These are phyloP conservation scores for Syndactyla subalaris DNA, from an alignment of 2,797 vertebrate species.

Conservation along the genomic window DNA sequence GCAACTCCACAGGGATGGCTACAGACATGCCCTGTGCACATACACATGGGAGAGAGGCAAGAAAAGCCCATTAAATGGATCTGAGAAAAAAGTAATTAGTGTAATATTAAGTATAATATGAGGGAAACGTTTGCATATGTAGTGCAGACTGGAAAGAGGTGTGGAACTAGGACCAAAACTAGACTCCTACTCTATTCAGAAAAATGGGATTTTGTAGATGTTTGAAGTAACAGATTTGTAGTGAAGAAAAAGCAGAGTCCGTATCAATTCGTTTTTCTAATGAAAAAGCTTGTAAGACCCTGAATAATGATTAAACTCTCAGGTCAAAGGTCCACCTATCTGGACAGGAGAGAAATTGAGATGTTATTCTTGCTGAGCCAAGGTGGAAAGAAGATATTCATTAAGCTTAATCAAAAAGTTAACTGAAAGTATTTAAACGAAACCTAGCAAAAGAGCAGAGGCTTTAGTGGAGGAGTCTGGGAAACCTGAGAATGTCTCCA, in stretches of 20 bases:
- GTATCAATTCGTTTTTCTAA: neutral
- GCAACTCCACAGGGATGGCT: neutral
- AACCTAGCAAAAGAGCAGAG: neutral
- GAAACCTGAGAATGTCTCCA: neutral
- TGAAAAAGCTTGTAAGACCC: neutral
- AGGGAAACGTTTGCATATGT: neutral
- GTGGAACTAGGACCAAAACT: neutral
- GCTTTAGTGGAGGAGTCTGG: neutral
- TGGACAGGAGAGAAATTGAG: slow-evolving; percentile 8
- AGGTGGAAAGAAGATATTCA: slow-evolving; percentile 23
- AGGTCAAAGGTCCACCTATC: neutral
- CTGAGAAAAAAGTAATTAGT: neutral
- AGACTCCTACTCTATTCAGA: neutral
- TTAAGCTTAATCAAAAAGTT: slow-evolving; percentile 15
- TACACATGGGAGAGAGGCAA: neutral
- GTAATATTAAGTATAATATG: neutral
- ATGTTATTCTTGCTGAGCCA: slow-evolving; percentile 13
- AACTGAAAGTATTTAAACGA: slow-evolving; percentile 12
- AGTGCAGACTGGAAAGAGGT: neutral
- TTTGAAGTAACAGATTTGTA: slow-evolving; percentile 8
- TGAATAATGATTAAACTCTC: neutral
- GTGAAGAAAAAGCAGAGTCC: neutral
- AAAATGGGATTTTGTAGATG: neutral
- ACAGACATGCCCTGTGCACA: neutral
- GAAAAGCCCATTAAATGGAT: neutral